Base-by-base conservation (phyloP, 2,888 invertebrate species). In the Liodrosophila aerea region DNA sequence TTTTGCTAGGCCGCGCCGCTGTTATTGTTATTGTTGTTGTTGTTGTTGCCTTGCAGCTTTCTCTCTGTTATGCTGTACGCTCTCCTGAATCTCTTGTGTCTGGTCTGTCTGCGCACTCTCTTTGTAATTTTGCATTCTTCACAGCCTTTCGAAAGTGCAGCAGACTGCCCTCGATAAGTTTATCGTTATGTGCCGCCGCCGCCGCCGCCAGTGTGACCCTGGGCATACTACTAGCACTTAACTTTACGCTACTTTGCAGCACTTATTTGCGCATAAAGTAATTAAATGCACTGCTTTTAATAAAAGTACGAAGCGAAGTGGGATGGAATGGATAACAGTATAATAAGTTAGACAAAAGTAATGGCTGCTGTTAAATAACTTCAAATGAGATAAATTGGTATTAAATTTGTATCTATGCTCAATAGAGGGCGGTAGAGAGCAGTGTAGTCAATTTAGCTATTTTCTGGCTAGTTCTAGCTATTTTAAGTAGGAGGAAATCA, bases 1-100 rank as follows among this genome's bases (percentile, higher is more conserved):
- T 58, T 77, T 72, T 60, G 64, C 66, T 68, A 64, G 54, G 68
- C 67, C 57, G 64, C 56, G 57, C 40, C 39, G 41, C 12, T 61
- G 46, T 54, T 13, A 34, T n/a, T n/a, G n/a, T n/a, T n/a, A 39
- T 51, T 47, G 31, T 41, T 29, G 46, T 44, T 51, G 56, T 41
- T 37, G 12, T 36, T 52, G 63, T 47, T 57, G 57, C 50, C 70
- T 50, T 58, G 66, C 56, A 70, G 69, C 85, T 77, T 81, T 77
- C 84, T 77, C 84, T 83, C 52, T 56, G 41, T 52, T 43, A 12
- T 39, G 16, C 27, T 50, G 27, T 40, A 15, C 13, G 39, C 51
- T 40, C 44, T n/a, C n/a, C n/a, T n/a, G n/a, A n/a, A n/a, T n/a
- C n/a, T n/a, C n/a, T n/a, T n/a, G n/a, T n/a, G n/a, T n/a, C n/a